Conservation (phyloP, 2,797 vertebrate species). For the Chelon auratus region DNA sequence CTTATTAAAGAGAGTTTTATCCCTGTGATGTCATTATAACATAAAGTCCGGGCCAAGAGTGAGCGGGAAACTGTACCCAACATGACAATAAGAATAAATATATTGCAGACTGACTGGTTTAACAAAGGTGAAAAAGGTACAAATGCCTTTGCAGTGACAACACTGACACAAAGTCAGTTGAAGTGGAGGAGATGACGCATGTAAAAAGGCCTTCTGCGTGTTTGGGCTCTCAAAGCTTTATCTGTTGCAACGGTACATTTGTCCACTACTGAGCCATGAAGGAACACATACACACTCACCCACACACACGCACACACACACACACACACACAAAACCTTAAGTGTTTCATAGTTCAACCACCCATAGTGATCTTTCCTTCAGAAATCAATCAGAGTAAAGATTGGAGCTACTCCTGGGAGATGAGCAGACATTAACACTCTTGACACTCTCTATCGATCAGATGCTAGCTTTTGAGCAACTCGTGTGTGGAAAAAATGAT, state of each 20-base stretch:
- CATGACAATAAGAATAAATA: too few species aligned
- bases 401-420: slow-evolving; percentile 42
- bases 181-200: not conserved
- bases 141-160: not conserved
- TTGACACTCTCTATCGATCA: slow-evolving; percentile 64
- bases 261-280: slow-evolving; percentile 36
- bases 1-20: too few species aligned
- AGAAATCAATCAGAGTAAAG: slow-evolving; percentile 57
- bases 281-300: slow-evolving; percentile 3
- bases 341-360: slow-evolving; percentile 51
- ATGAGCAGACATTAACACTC: slow-evolving; percentile 50
- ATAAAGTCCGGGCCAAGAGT: too few species aligned
- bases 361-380: slow-evolving; percentile 43
- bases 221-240: slow-evolving; percentile 27
- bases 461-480: slow-evolving; percentile 42
- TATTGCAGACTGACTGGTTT: too few species aligned
- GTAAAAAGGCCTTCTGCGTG: slow-evolving; percentile 6
- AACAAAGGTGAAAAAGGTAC: not conserved
- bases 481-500: slow-evolving; percentile 27
- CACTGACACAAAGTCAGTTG: slow-evolving; percentile 10
- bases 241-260: slow-evolving; percentile 16
- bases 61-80: too few species aligned
- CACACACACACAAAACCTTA: not conserved
- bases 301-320: slow-evolving; percentile 6
- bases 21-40: too few species aligned